Percentiles rank a stretch among this genome's conserved stretches.
These are phyloP conservation scores for Entelurus aequoreus DNA, from an alignment of 2,113 vertebrate genomes.

Conservation along the genomic window DNA sequence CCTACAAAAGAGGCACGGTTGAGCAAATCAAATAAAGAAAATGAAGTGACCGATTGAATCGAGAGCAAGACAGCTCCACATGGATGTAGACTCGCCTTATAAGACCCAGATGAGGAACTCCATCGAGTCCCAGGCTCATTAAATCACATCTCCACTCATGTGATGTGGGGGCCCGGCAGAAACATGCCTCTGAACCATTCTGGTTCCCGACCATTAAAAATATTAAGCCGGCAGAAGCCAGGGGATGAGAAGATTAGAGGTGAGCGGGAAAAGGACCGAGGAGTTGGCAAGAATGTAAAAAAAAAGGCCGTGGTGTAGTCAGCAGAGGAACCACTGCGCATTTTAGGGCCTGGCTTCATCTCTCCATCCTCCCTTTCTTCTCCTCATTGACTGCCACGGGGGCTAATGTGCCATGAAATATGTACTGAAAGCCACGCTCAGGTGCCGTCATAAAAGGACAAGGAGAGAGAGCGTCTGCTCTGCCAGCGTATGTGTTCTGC, in stretches of 20 bases:
- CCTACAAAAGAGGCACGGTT: neutral
- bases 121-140: constrained; percentile 58
- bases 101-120: constrained; percentile 51
- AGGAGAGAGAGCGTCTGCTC: constrained; percentile 33
- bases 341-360: constrained; percentile 39
- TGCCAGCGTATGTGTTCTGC: neutral
- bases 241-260: constrained; percentile 47
- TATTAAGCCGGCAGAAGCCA: constrained; percentile 48
- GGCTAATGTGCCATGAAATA: constrained; percentile 67
- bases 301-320: constrained; percentile 17
- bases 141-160: constrained; percentile 63
- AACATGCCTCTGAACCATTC: constrained; percentile 52
- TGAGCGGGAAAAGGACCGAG: constrained; percentile 20
- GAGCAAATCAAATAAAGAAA: constrained; percentile 22
- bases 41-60: constrained; percentile 30
- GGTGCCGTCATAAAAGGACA: constrained; percentile 43
- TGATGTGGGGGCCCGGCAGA: constrained; percentile 55
- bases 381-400: constrained; percentile 34
- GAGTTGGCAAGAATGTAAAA: constrained; percentile 27
- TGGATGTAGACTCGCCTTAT: constrained; percentile 24
- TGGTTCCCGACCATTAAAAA: constrained; percentile 51
- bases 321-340: constrained; percentile 24
- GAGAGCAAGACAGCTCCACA: constrained; percentile 16
- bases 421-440: constrained; percentile 59
- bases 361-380: constrained; percentile 26